Evolutionary conservation across 2,113 vertebrate species (phyloP).

Genomic region (Pomatorhinus ruficollis): DNA sequence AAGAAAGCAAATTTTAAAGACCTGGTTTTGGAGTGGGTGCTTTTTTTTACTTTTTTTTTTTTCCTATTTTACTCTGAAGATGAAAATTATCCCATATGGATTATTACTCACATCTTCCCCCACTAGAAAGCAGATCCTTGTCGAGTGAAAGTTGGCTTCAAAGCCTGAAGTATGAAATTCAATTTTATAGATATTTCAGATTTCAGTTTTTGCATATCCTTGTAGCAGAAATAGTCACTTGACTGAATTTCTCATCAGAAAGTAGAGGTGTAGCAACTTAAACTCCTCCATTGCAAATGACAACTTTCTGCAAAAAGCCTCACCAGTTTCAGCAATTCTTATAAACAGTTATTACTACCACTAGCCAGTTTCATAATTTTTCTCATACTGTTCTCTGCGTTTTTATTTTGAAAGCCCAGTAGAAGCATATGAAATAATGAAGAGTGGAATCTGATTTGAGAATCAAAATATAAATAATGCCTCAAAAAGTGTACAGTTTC

Average conservation of each 20-base stretch:
- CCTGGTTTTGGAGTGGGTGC: neutral
- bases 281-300: neutral
- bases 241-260: conserved; percentile 1
- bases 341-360: neutral
- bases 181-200: neutral
- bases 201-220: neutral
- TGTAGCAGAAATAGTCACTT: conserved; percentile 1
- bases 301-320: neutral
- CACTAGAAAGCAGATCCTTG: neutral
- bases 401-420: neutral
- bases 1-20: neutral
- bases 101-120: conserved; percentile 15
- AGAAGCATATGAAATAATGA: neutral
- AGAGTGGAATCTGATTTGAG: neutral
- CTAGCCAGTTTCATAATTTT: neutral
- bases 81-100: conserved; percentile 41
- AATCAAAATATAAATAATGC: neutral
- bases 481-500: neutral
- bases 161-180: conserved; percentile 8
- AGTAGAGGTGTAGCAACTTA: neutral
- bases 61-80: neutral
- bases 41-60: neutral
- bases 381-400: neutral
- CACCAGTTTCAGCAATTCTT: neutral
- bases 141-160: conserved; percentile 45